These are phyloP conservation scores for Cantharis nigra DNA, from an alignment of 2,888 invertebrate genomes.

Conservation along the genomic window DNA sequence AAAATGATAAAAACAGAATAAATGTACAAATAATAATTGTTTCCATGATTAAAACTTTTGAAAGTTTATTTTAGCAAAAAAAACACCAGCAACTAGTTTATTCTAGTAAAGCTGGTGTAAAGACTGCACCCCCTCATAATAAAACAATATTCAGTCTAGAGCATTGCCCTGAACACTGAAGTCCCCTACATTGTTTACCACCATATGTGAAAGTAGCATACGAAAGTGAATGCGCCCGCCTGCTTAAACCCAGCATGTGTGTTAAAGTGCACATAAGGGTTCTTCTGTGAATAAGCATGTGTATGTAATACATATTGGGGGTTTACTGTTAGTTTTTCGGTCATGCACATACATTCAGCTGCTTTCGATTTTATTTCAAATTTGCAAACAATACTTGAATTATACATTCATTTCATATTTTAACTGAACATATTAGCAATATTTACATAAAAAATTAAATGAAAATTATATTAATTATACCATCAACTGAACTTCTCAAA, in stretches of 20 bases:
- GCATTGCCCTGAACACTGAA: slow-evolving; percentile 29
- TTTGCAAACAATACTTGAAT: not conserved
- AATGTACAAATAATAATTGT: not conserved
- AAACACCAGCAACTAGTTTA: not conserved
- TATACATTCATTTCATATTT: no score
- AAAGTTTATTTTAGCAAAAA: not conserved
- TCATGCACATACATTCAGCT: not conserved
- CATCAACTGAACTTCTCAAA: no score
- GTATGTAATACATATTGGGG: slow-evolving; percentile 15
- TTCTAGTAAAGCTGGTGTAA: slow-evolving; percentile 15
- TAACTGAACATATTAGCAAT: no score
- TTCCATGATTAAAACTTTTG: not conserved
- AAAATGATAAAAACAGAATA: not conserved
- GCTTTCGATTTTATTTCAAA: not conserved
- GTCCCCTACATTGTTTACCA: slow-evolving; percentile 34
- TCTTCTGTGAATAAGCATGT: slow-evolving; percentile 23
- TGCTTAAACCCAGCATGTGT: slow-evolving; percentile 30
- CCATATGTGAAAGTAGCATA: slow-evolving; percentile 37
- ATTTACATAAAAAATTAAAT: no score
- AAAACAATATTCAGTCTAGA: slow-evolving; percentile 32
- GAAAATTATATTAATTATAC: no score
- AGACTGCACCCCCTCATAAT: slow-evolving; percentile 34
- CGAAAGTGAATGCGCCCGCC: slow-evolving; percentile 34
- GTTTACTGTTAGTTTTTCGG: slow-evolving; percentile 20
- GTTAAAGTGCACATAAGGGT: slow-evolving; percentile 26